Conservation (phyloP, 2,797 vertebrate genomes). For the Sebastes iracundus region DNA sequence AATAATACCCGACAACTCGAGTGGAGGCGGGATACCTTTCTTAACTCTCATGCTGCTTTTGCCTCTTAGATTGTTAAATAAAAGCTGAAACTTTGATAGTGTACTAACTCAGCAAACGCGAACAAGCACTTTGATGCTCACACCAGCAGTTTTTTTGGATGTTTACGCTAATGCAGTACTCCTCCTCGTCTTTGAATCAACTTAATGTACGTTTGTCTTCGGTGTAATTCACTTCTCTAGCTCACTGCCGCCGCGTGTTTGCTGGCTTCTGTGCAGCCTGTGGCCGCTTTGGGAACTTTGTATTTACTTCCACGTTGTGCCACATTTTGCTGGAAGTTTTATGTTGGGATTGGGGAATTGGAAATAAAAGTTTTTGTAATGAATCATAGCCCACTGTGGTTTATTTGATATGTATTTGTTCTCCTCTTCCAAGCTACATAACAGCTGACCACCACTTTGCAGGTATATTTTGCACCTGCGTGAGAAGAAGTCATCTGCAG, state of each 20-base stretch:
- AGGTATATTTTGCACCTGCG: background rate
- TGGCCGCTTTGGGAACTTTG: constrained; percentile 17
- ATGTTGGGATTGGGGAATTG: constrained; percentile 16
- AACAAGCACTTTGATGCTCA: constrained; percentile 30
- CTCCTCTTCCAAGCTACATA: background rate
- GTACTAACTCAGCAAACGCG: background rate
- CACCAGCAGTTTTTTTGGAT: constrained; percentile 13
- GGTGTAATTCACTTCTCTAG: background rate
- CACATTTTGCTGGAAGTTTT: constrained; percentile 12
- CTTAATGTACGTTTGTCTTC: background rate
- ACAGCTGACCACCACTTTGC: background rate
- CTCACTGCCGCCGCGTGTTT: background rate
- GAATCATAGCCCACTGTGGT: background rate
- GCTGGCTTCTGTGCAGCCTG: constrained; percentile 10
- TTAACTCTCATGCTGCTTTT: background rate
- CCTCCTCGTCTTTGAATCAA: constrained; percentile 6
- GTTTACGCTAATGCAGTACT: background rate
- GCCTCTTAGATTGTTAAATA: background rate
- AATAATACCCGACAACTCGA: background rate
- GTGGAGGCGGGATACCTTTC: background rate
- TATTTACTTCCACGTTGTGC: constrained; percentile 17
- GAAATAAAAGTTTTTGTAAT: constrained; percentile 53
- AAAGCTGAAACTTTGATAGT: constrained; percentile 14
- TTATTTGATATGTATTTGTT: background rate
- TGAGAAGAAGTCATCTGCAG: background rate